These are phyloP conservation scores for Thaumetopoea pityocampa DNA, from an alignment of 1,140 invertebrate genomes.

Conservation along the genomic window DNA sequence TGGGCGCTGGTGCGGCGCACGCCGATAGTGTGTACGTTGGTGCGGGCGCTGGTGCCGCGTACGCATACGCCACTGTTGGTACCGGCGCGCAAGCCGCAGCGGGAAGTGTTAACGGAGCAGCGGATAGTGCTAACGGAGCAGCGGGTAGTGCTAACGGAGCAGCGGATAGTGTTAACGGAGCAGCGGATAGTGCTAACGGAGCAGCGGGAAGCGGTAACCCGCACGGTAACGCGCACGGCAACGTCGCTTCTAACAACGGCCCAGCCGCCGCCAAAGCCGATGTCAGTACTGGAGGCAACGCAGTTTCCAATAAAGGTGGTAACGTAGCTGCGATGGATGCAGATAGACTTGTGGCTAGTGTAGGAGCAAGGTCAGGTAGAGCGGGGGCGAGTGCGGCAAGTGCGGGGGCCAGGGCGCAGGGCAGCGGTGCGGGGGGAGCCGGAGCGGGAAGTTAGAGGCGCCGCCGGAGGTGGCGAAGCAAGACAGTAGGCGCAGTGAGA, in stretches of 20 bases:
- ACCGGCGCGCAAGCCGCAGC: constrained; percentile 10
- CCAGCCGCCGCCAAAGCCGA: constrained; percentile 34
- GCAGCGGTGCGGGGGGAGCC: constrained; percentile 11
- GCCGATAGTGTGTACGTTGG: background rate
- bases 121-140: constrained; percentile 2
- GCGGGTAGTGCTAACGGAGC: background rate
- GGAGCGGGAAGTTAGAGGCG: constrained; percentile 7
- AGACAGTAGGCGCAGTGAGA: constrained; percentile 3
- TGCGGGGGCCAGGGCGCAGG: constrained; percentile 7
- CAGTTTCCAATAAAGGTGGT: constrained; percentile 36
- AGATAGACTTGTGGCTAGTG: constrained; percentile 33
- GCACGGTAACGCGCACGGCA: constrained; percentile 5
- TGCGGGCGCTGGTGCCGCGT: constrained; percentile 2
- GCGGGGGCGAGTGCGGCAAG: constrained; percentile 15
- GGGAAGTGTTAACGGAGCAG: constrained; percentile 8
- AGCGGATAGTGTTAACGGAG: constrained; percentile 3
- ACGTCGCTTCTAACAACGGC: constrained; percentile 26
- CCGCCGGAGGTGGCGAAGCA: background rate
- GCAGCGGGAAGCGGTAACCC: background rate
- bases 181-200: constrained; percentile 2
- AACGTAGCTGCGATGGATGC: constrained; percentile 32
- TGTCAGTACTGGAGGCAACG: constrained; percentile 31
- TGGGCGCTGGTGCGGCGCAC: constrained; percentile 3
- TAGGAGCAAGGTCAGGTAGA: constrained; percentile 21
- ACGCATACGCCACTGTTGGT: background rate